Conservation (phyloP, 2,888 invertebrate genomes). For the Chouioia cunea region DNA sequence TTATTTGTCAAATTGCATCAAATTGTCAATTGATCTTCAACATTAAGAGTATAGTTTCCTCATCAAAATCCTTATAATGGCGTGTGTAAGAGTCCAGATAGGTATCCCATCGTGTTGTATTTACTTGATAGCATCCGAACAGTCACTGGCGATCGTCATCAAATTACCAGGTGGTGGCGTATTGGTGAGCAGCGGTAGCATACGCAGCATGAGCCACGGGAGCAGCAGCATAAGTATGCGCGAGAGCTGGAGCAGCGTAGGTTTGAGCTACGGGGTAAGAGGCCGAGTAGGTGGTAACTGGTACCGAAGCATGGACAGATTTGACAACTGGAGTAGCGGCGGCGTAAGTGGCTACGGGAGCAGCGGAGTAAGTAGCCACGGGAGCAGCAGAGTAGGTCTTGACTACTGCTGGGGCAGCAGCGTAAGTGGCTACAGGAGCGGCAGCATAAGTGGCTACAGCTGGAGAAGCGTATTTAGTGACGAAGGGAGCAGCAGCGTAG, state of each 20-base stretch:
- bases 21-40: background rate
- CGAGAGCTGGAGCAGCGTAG: conserved; percentile 6
- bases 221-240: too few species aligned
- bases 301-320: too few species aligned
- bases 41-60: background rate
- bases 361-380: conserved; percentile 13
- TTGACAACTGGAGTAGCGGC: background rate
- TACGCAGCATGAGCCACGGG: too few species aligned
- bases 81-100: background rate
- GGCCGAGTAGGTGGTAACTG: too few species aligned
- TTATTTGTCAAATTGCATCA: too few species aligned
- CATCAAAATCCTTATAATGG: background rate
- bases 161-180: too few species aligned
- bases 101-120: background rate
- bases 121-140: too few species aligned
- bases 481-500: conserved; percentile 17
- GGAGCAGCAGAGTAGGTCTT: conserved; percentile 11
- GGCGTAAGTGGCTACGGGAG: conserved; percentile 6
- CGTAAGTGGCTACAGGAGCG: conserved; percentile 62
- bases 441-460: conserved; percentile 54
- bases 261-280: background rate
- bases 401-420: background rate
- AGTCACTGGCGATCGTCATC: too few species aligned
- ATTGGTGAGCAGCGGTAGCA: too few species aligned
- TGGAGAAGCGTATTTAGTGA: conserved; percentile 13